These are phyloP conservation scores for Brachionus plicatilis DNA, from an alignment of 1,140 invertebrate genomes.

Conservation along the genomic window DNA sequence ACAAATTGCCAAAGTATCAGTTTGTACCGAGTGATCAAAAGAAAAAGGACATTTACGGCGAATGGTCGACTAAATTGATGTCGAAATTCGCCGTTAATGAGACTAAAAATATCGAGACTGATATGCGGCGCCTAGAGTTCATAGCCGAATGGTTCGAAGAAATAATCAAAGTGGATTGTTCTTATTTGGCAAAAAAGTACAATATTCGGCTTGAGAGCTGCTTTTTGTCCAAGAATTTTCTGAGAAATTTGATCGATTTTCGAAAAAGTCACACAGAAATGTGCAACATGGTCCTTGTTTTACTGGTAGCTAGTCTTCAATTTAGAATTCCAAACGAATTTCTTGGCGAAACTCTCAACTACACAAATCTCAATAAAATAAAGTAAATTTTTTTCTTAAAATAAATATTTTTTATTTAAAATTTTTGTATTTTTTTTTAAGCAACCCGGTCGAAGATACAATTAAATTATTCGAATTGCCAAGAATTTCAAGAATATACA, in stretches of 20 bases:
- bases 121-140: conserved; percentile 48
- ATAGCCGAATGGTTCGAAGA: conserved; percentile 49
- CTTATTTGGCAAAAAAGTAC: conserved; percentile 46
- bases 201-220: conserved; percentile 42
- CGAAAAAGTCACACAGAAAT: conserved; percentile 42
- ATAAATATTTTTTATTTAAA: neutral
- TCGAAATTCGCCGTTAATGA: conserved; percentile 48
- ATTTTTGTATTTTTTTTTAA: conserved; percentile 42
- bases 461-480: conserved; percentile 52
- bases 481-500: conserved; percentile 45
- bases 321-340: conserved; percentile 51
- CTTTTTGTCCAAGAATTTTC: neutral
- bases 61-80: conserved; percentile 47
- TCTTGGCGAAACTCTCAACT: conserved; percentile 48
- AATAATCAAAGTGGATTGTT: conserved; percentile 46
- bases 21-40: conserved; percentile 50
- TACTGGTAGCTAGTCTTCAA: conserved; percentile 52
- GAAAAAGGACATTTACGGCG: conserved; percentile 30
- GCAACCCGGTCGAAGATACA: conserved; percentile 44
- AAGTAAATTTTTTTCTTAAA: conserved; percentile 44
- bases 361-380: conserved; percentile 47
- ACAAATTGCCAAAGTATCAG: conserved; percentile 47
- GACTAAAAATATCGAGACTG: conserved; percentile 48
- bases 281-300: conserved; percentile 52
- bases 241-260: conserved; percentile 14